phyloP scores from a whole-genome alignment of 2,113 vertebrate genomes.

The Stegostoma tigrinum region DNA sequence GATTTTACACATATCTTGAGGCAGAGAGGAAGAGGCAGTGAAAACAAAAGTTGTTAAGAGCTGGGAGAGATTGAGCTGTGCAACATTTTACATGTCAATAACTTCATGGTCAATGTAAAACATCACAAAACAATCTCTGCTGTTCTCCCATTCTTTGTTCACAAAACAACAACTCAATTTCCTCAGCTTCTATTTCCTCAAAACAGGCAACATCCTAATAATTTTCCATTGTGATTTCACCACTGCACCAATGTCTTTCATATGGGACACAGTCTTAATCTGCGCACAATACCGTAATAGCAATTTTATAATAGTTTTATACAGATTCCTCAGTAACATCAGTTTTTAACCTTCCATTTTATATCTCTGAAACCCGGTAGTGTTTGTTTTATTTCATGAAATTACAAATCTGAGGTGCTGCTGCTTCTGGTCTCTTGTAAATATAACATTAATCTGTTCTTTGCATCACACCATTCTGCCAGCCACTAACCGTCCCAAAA shows the following conservation, averaged over 20 bases:
- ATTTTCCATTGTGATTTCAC: neutral
- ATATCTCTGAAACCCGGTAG: neutral
- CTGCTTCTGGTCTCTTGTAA: neutral
- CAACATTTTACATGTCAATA: neutral
- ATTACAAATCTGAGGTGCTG: neutral
- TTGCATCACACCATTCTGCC: neutral
- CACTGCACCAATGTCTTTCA: neutral
- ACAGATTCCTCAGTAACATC: neutral
- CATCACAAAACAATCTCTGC: neutral
- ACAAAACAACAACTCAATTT: neutral
- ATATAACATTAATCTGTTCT: neutral
- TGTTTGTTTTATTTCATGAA: neutral
- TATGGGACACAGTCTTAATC: neutral
- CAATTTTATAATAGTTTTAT: neutral
- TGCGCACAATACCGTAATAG: neutral
- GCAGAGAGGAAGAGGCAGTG: too few species aligned
- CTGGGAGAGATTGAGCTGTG: neutral
- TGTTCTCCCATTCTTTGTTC: neutral
- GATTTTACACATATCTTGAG: too few species aligned
- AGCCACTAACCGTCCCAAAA: neutral
- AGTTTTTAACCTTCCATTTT: neutral
- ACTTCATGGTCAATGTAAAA: neutral
- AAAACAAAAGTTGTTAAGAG: too few species aligned
- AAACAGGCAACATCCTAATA: neutral
- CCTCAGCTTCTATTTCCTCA: neutral